Base-by-base conservation (phyloP, 1,140 invertebrate genomes). In the Aphis gossypii region DNA sequence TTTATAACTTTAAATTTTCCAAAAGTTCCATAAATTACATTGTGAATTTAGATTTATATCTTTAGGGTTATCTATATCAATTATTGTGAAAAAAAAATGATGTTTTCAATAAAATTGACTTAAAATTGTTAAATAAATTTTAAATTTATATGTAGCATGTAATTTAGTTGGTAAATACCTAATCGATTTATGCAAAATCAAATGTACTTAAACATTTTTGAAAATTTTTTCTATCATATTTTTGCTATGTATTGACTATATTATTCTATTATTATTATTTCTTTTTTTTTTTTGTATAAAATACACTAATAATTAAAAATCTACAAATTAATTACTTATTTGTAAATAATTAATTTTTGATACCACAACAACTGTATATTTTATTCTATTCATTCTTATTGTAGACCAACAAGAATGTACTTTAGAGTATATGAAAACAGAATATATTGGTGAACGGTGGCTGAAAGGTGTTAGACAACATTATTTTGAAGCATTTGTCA, bases 341-440 rank as follows among this genome's bases (percentile, higher is more conserved):
- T 46, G 23, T 60, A 41, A 68, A 90, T 68, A 35, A 60, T 21
- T 90, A 35, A 60, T 51, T 86, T 46, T 41, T 46, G 20, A 46
- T 30, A n/a, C 4, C 4, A 46, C 14, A 44, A 11, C 9, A 46
- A 86, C 30, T 46, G 5, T 86, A n/a, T 30, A 86, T 23, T 86
- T 30, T 56, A 68, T 87, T 88, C 21, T 92, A 94, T 91, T 92
- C 94, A 84, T 44, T 38, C 94, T 93, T 93, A 92, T 95, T 95
- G 94, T 48, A 97, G 97, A 97, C 84, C 97, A 98, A 95, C 97
- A 97, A 93, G 98, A 98, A 94, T 97, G 97, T 95, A 97, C 97
- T 23, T 96, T 99, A 92, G 98, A 99, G 95, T 97, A 98, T 95
- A 95, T 99, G n/a, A 99, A 99, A 95, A 97, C 97, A 30, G 98